phyloP scores from a whole-genome alignment of 2,888 invertebrate species.

The Barypeithes pellucidus region DNA sequence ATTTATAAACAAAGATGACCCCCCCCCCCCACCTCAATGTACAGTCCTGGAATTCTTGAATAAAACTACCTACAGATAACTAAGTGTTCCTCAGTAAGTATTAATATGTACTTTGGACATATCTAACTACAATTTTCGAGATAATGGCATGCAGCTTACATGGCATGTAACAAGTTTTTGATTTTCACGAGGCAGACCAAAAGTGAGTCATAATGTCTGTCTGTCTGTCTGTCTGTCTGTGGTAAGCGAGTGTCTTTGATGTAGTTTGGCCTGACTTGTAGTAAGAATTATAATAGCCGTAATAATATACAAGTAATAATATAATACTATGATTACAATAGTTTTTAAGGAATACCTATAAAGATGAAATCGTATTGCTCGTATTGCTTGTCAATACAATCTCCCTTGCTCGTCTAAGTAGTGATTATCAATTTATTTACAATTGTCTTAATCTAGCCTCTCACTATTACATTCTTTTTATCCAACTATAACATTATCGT shows the following conservation, averaged over 20 bases:
- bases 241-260: conserved; percentile 2
- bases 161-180: conserved; percentile 63
- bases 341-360: conserved; percentile 58
- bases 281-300: conserved; percentile 39
- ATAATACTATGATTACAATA: conserved; percentile 65
- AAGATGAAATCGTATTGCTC: conserved; percentile 67
- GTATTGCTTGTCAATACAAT: conserved; percentile 68
- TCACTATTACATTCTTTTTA: conserved; percentile 62
- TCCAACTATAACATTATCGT: conserved; percentile 49
- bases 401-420: conserved; percentile 60
- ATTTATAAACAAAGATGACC: conserved; percentile 33
- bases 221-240: too few species aligned
- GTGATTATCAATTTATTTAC: conserved; percentile 69
- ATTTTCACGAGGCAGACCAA: conserved; percentile 49
- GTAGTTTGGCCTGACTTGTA: conserved; percentile 57
- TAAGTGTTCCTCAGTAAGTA: conserved; percentile 55
- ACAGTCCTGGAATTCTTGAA: conserved; percentile 47
- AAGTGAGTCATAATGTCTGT: conserved; percentile 6
- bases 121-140: conserved; percentile 68
- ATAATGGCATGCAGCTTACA: conserved; percentile 68
- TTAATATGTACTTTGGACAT: conserved; percentile 68
- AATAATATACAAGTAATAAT: conserved; percentile 58
- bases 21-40: conserved; percentile 32
- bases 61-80: conserved; percentile 57
- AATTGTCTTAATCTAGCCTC: conserved; percentile 61